phyloP scores from a whole-genome alignment of 2,113 vertebrate genomes.

The Brachyhypopomus gauderio region DNA sequence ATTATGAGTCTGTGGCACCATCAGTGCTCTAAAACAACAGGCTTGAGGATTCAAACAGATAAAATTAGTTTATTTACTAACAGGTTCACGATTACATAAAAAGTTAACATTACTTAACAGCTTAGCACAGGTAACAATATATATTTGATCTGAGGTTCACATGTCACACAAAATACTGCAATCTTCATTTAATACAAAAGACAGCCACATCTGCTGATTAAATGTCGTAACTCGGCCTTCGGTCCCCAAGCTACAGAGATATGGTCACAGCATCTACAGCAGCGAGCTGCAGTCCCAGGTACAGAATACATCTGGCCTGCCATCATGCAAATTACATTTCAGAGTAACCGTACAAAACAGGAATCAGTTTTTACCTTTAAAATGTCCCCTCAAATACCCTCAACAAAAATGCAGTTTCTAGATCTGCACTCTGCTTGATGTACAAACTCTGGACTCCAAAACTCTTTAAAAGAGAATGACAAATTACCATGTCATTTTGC shows the following conservation, averaged over 20 bases:
- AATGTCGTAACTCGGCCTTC: not conserved
- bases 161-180: not conserved
- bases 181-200: not conserved
- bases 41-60: not conserved
- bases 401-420: not conserved
- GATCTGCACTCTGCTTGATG: no score
- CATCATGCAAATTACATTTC: no score
- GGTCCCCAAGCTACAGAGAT: not conserved
- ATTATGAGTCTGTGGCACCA: constrained; percentile 11
- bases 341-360: not conserved
- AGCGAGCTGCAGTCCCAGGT: not conserved
- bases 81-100: not conserved
- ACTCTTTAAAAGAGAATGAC: no score
- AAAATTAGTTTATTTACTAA: constrained; percentile 29
- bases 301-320: not conserved
- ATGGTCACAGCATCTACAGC: not conserved
- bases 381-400: not conserved
- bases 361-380: not conserved
- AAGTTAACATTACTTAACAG: not conserved
- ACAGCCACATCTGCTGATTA: not conserved
- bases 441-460: no score
- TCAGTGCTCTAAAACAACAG: constrained; percentile 2
- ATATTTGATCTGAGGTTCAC: not conserved
- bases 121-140: not conserved
- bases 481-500: no score